phyloP scores from a whole-genome alignment of 2,113 vertebrate species.

The Himantopus leucocephalus region DNA sequence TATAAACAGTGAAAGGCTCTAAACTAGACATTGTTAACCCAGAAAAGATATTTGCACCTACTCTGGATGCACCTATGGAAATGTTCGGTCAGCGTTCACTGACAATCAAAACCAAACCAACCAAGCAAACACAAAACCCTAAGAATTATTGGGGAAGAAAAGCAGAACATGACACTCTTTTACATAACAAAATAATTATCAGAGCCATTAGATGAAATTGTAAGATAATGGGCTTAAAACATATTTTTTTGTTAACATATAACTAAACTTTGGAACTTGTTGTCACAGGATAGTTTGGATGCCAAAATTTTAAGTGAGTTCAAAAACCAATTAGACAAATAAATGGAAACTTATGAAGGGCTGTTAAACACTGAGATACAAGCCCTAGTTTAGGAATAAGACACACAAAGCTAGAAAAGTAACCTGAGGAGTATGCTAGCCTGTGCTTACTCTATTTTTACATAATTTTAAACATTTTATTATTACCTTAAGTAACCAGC shows the following conservation, averaged over 20 bases:
- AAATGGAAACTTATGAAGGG: neutral
- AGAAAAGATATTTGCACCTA: neutral
- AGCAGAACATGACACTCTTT: neutral
- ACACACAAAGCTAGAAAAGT: neutral
- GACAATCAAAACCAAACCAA: neutral
- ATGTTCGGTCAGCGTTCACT: neutral
- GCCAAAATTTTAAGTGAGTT: neutral
- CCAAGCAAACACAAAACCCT: accelerated
- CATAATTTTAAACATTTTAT: neutral
- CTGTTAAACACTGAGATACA: neutral
- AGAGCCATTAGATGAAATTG: neutral
- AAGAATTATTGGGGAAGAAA: neutral
- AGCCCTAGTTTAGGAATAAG: neutral
- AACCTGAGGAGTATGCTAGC: neutral
- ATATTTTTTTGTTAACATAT: accelerated
- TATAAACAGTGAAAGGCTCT: neutral
- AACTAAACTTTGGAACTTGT: neutral
- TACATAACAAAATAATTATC: neutral
- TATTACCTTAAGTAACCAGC: neutral
- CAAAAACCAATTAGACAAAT: neutral
- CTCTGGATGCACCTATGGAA: neutral
- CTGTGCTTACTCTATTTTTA: neutral
- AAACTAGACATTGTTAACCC: neutral
- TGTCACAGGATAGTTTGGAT: neutral
- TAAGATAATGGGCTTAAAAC: neutral